Evolutionary conservation across 2,797 vertebrate genomes (phyloP).

Genomic region (Sebastes vulpes): DNA sequence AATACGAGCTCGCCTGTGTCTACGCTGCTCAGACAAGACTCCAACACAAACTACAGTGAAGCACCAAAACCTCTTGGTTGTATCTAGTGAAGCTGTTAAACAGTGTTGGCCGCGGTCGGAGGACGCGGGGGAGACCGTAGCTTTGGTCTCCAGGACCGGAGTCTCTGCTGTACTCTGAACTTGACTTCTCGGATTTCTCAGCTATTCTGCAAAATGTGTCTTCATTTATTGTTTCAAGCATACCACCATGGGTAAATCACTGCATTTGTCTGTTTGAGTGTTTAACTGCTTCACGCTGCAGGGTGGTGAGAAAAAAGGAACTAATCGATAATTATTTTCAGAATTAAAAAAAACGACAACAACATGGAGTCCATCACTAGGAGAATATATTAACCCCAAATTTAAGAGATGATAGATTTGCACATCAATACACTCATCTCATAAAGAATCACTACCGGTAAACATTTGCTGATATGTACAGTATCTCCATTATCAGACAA

Average conservation of each 20-base stretch:
- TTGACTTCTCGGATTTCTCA: not conserved
- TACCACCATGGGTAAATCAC: constrained; percentile 39
- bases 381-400: not conserved
- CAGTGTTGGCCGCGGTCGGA: fast-evolving
- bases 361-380: not conserved
- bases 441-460: not conserved
- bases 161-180: not conserved
- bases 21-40: no score
- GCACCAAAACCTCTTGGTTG: no score
- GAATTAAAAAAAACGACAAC: not conserved
- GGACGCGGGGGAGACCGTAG: no score
- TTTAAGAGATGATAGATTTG: not conserved
- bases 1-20: fast-evolving
- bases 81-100: no score
- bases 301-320: not conserved
- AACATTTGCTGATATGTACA: constrained; percentile 5
- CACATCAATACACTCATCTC: not conserved
- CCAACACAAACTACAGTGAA: no score
- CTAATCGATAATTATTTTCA: not conserved
- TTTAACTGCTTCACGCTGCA: not conserved
- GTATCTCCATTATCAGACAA: constrained; percentile 26
- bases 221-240: constrained; percentile 36
- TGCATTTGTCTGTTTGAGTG: constrained; percentile 19
- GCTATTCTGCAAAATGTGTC: constrained; percentile 21
- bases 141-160: no score